These are phyloP conservation scores for Mirounga angustirostris DNA, from an alignment of 2,113 vertebrate species.

Conservation along the genomic window DNA sequence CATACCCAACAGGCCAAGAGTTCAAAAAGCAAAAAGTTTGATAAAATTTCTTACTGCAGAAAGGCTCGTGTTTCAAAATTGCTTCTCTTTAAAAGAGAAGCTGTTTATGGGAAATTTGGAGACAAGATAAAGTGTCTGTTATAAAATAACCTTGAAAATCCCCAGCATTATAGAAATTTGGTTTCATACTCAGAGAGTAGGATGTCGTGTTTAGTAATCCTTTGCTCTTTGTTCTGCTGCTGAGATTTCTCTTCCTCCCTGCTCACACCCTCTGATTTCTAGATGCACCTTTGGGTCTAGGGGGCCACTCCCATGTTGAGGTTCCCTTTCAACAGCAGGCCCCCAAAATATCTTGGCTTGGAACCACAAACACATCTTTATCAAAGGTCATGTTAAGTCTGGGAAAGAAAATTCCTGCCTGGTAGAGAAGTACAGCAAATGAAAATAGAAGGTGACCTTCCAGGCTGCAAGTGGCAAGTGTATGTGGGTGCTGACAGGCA, in stretches of 20 bases:
- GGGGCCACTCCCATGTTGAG: background rate
- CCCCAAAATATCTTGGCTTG: conserved; percentile 63
- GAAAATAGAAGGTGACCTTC: conserved; percentile 71
- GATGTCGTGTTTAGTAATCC: background rate
- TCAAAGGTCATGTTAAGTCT: conserved; percentile 70
- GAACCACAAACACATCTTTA: conserved; percentile 69
- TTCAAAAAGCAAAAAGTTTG: background rate
- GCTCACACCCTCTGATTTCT: background rate
- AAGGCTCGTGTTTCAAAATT: too few species aligned
- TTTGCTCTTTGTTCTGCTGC: background rate
- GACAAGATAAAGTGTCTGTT: conserved; percentile 18
- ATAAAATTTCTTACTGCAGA: too few species aligned
- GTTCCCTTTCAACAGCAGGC: conserved; percentile 35
- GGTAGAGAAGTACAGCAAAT: background rate
- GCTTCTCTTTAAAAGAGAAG: too few species aligned
- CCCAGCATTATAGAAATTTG: background rate
- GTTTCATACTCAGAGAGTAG: background rate
- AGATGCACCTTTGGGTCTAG: background rate
- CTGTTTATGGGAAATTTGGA: conserved; percentile 23
- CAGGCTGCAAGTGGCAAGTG: background rate
- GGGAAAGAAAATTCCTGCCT: background rate
- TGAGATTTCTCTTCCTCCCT: background rate
- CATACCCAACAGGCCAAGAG: conserved; percentile 16
- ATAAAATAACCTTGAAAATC: conserved; percentile 55
- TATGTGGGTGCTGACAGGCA: background rate